Base-by-base conservation (phyloP, 2,888 invertebrate species). In the Melieria picta region DNA sequence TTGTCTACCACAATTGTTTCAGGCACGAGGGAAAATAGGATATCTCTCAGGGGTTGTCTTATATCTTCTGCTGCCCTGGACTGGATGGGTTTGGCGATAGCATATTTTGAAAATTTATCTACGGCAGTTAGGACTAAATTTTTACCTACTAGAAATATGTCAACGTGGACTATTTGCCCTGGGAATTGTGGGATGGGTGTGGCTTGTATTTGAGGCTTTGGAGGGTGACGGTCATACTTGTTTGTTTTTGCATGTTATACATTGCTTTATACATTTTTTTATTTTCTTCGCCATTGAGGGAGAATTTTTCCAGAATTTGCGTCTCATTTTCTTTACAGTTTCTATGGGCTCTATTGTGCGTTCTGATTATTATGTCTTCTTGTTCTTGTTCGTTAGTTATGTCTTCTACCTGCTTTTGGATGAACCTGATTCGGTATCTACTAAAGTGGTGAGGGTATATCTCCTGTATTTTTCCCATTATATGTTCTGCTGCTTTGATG, bases 101-200 rank as follows among this genome's bases (percentile, higher is more conserved):
- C n/a, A n/a, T n/a, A n/a, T n/a, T n/a, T n/a, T n/a, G n/a, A n/a
- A n/a, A n/a, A n/a, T n/a, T n/a, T n/a, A n/a, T n/a, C n/a, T n/a
- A 60, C 9, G 4, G 60, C 43, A 9, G 60, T 43, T 7, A 60
- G 42, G 9, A 60, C 9, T 43, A 60, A 42, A 9, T 60, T 9
- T 42, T 60, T 43, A 10, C 4, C 10, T 7, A 42, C 42, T 9
- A 45, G 9, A 9, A 11, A 16, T 50, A 42, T 55, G 10, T 52
- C 42, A 1, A 46, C 5, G 46, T 47, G 46, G 7, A 63, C 13
- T n/a, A 50, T 47, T 42, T 65, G 55, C 11, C n/a, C 42, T 30
- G 52, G 65, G 30, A 65, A 65, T 65, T 60, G 16, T 6, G 60
- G 45, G 10, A 63, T 56, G 7, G 11, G 56, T 16, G 16, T 56